Evolutionary conservation across 2,888 invertebrate genomes (phyloP), one percentile per base, ranked within the genome.

Genomic region (Lasioglossum vierecki): DNA sequence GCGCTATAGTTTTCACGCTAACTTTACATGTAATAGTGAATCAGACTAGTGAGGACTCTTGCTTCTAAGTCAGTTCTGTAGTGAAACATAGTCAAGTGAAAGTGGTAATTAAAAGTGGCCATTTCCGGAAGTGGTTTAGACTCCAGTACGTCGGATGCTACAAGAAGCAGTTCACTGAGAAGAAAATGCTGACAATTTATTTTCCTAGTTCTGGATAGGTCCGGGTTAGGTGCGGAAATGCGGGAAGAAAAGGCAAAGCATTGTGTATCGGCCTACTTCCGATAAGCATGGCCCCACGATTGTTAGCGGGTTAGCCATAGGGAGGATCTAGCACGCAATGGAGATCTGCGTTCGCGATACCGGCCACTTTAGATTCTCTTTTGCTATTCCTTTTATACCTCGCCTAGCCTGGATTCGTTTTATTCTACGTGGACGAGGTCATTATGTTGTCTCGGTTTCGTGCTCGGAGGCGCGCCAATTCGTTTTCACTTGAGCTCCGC

Each of bases 311-410:
- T 85, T 83, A 78, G 76, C 80, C 85, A 79, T 88, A 82, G 74
- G 71, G 39, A 49, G 70, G 78, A 77, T 85, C 77, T 70, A 86
- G 76, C 90, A 90, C 89, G 90, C 90, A 88, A 90, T 74, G 80
- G 71, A 89, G 90, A 90, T 90, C 80, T 84, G 89, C 89, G 84
- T 86, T 85, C 66, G 3, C 73, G 89, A 90, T 90, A 90, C 18
- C 35, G n/a, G 35, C 83, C 82, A 79, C 89, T 86, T 90, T 89
- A 89, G 75, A 88, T 80, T 73, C 76, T 80, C 78, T 71, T 88
- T 83, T 72, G 74, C 80, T 83, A 72, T 86, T 85, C 76, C 83
- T 80, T 79, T 77, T 76, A 57, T 84, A 85, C n/a, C 60, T 30
- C 82, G 44, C 63, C 83, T 80, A 85, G 72, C 70, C 39, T 44